Conservation (phyloP, 1,140 invertebrate genomes). For the Bacillus rossius region DNA sequence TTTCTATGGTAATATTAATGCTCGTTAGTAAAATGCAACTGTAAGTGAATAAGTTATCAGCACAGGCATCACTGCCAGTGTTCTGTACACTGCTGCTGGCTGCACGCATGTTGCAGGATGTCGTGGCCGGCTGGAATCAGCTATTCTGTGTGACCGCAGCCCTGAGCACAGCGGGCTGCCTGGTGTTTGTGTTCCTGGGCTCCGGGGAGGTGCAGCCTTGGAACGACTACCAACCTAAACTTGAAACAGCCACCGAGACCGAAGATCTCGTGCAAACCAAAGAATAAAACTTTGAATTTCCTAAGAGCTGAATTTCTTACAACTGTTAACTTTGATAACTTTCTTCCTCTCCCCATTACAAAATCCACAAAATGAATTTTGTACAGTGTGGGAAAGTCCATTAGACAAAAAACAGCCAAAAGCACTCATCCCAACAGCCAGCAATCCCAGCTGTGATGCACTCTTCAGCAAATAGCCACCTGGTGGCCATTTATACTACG, state of each 20-base stretch:
- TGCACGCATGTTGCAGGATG: background rate
- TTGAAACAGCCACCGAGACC: background rate
- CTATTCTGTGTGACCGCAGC: background rate
- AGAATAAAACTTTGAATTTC: background rate
- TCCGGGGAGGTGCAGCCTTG: conserved; percentile 35
- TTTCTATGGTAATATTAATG: too few species aligned
- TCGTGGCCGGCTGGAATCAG: background rate
- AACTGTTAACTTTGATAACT: background rate
- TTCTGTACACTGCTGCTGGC: too few species aligned
- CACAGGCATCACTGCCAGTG: too few species aligned
- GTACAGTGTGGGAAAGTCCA: background rate
- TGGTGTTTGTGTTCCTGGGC: conserved; percentile 40
- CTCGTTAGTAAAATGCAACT: too few species aligned
- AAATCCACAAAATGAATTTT: background rate
- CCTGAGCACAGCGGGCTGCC: background rate
- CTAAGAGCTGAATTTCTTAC: background rate
- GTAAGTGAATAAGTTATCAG: too few species aligned
- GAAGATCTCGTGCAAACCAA: background rate
- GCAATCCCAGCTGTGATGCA: too few species aligned
- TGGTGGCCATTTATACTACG: too few species aligned
- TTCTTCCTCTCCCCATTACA: background rate
- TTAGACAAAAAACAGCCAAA: background rate
- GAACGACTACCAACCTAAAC: conserved; percentile 27
- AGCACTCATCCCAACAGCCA: too few species aligned
- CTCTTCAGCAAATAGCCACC: too few species aligned